Evolutionary conservation across 1,140 invertebrate genomes (phyloP), one percentile per base, ranked within the genome.

Genomic region (Zaprionus vittiger): DNA sequence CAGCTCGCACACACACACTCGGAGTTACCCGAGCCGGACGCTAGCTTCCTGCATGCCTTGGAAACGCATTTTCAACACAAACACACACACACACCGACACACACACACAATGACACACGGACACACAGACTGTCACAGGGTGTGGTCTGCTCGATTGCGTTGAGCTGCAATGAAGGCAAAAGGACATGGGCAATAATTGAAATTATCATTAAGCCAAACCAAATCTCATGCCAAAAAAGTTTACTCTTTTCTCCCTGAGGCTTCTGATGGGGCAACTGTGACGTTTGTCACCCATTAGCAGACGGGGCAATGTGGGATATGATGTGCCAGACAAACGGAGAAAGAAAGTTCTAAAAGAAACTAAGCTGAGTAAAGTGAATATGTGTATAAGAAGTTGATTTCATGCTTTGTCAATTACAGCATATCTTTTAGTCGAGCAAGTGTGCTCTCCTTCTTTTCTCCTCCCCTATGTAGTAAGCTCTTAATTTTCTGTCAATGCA

Each of bases 121-220:
- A 47, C 47, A 52, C 20, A 49, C 20, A 1, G 17, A 22, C 47
- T 20, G 47, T 20, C 17, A 22, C 20, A 24, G 17, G 4, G 47
- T 52, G 47, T 52, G 47, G 47, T 52, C 54, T 57, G 37, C 15
- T 56, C 55, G 64, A 66, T 66, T 66, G 54, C 64, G 41, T 17
- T 65, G 56, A 52, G 26, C 37, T 59, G 28, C 11, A 52, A 70
- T 63, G 60, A 74, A 79, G 77, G 71, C 71, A 64, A 72, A 72
- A 67, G 79, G 56, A 71, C 78, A 73, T 34, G 85, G 78, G 65
- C 81, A 81, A 89, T 90, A 89, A 90, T 89, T 89, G 84, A 89
- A 89, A 90, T 76, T 81, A 81, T 81, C 85, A 90, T 89, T 89
- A 89, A 89, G 85, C 78, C 81, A 75, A 69, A 41, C 59, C 67